Evolutionary conservation across 1,140 invertebrate species (phyloP), one percentile per base, ranked within the genome.

Genomic region (Paralvinella palmiformis): DNA sequence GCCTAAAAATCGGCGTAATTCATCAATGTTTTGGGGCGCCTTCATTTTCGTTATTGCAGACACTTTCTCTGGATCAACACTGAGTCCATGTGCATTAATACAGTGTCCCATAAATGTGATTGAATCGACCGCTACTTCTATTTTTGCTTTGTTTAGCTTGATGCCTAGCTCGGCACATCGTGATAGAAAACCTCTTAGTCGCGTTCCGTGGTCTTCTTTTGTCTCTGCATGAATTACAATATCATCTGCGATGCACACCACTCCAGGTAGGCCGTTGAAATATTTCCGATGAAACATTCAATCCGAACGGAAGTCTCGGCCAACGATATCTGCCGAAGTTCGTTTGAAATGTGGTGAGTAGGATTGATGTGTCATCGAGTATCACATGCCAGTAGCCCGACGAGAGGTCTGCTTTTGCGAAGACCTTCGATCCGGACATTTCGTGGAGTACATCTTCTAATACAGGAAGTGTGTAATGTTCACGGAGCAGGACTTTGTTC

Each of bases 241-340:
- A 10, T 61, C 59, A 62, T 82, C 80, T 64, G 79, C 76, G 22
- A 79, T 68, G 62, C 72, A 76, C 6, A 75, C 66, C 29, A 79
- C 70, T 55, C 79, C 75, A 32, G 66, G 41, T 10, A 81, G 65
- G 33, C 71, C 68, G 65, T 57, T 78, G 73, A 67, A 80, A 82
- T 2, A 74, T 67, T 64, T 78, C 76, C 10, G 61, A 44, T 24
- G 41, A 52, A 17, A 67, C 67, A 27, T 32, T 52, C 6, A 64
- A 22, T 6, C 69, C 67, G 45, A 68, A 72, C 22, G 65, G 69
- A 33, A 69, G 52, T 37, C 69, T 3, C 3, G 17, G 15, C 59
- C 59, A 70, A 52, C 68, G 35, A 41, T 60, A 71, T 4, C 68
- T 35, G 1, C 68, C 68, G 58, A 68, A 70, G 6, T 60, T 64